Evolutionary conservation across 1,140 invertebrate genomes (phyloP), one percentile per base, ranked within the genome.

Genomic region (Pristionchus pacificus): DNA sequence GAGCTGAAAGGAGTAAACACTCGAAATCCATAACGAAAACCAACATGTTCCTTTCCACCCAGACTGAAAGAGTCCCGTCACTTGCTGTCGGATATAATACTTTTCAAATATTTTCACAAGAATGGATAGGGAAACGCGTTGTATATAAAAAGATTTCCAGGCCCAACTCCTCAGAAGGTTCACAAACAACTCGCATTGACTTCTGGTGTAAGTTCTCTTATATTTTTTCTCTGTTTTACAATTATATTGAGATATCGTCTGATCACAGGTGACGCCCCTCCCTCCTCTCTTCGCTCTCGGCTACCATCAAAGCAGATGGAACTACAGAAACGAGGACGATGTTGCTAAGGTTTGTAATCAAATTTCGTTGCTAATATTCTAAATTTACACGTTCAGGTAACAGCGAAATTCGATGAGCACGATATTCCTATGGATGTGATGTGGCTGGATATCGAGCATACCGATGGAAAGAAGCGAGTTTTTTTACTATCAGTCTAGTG

Each of bases 401-500:
- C 92, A 75, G 88, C 90, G 3, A 89, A 84, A 87, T 86, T 97
- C 85, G 97, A 99, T 85, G 87, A 88, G 33, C 88, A 93, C 83
- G 92, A 98, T 84, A 90, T 98, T 74, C 96, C 97, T 1, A 88
- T 93, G 85, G 97, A 99, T 86, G 90, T 91, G 1, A 90, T 99
- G 78, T 99, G 97, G 97, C 87, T 99, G 19, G 97, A 99, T 85
- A 97, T 99, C 84, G 97, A 99, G 84, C 94, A 99, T 82, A 98
- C 97, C 0, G 92, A 98, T 85, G 89, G 88, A 57, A 98, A 97
- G 85, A 94, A 92, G 89, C 19, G 38, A 61, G 60, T 13, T 13
- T 6, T 30, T 49, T 10, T 49, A 61, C 0, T 49, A 19, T 49
- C n/a, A n/a, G n/a, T n/a, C n/a, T n/a, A n/a, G n/a, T n/a, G n/a